A percentile compares a stretch with the other conserved stretches of the same genome.
Evolutionary conservation across 2,113 vertebrate species (phyloP).

Genomic region (Taxidea taxus): DNA sequence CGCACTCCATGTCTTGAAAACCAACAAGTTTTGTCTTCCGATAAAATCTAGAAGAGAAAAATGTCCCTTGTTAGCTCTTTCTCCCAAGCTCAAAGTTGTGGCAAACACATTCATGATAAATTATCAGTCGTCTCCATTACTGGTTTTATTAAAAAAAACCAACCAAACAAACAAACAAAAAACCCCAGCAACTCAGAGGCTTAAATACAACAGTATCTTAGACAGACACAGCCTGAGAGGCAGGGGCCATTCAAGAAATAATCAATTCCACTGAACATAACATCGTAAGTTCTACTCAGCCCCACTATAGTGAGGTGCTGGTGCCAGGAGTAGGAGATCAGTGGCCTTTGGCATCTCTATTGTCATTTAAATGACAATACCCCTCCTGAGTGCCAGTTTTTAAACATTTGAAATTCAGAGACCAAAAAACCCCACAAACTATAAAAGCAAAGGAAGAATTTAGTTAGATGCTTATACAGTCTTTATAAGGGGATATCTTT

Average conservation of each 20-base stretch:
- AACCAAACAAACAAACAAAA: neutral
- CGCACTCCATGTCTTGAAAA: slow-evolving; percentile 98
- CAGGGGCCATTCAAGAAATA: neutral
- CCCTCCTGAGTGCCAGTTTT: neutral
- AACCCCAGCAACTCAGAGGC: neutral
- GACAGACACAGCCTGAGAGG: no score
- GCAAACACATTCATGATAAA: neutral
- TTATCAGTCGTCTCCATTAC: neutral
- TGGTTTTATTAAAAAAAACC: neutral
- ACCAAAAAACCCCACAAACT: neutral
- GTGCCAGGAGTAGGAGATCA: neutral
- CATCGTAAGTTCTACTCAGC: neutral
- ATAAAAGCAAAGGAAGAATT: neutral
- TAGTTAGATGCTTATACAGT: neutral
- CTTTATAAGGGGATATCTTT: neutral
- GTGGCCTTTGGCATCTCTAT: neutral
- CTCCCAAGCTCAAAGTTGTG: neutral
- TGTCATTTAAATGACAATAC: neutral
- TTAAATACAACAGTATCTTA: neutral
- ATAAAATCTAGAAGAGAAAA: slow-evolving; percentile 89
- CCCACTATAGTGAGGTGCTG: fast-evolving
- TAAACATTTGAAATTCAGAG: neutral
- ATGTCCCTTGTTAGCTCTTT: neutral
- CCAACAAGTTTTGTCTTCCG: slow-evolving; percentile 97
- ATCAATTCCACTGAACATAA: neutral